Conservation (phyloP, 92 coral and sea anemone genomes). For the Blastomussa wellsi region DNA sequence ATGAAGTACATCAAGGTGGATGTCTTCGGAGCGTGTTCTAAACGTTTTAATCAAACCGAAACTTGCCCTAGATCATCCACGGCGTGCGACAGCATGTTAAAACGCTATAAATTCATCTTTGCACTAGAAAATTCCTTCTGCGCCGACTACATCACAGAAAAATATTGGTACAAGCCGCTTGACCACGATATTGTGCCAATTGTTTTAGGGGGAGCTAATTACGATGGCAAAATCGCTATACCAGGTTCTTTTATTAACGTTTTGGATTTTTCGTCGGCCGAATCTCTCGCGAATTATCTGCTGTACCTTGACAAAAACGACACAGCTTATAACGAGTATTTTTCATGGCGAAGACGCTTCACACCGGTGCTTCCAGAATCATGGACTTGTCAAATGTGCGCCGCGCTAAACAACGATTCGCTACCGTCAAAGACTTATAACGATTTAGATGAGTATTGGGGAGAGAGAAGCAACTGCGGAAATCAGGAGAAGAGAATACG, state of each 20-base stretch:
- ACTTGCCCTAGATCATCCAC: constrained; percentile 33
- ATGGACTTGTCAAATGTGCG: constrained; percentile 91
- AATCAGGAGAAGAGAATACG: constrained; percentile 37
- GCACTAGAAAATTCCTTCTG: constrained; percentile 86
- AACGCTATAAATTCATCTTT: constrained; percentile 75
- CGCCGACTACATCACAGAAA: constrained; percentile 85
- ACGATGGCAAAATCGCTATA: constrained; percentile 62
- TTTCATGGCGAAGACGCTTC: constrained; percentile 71
- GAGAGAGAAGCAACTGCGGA: constrained; percentile 43
- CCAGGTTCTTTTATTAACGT: constrained; percentile 93
- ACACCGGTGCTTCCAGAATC: constrained; percentile 59
- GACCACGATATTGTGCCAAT: constrained; percentile 71
- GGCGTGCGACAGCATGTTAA: constrained; percentile 45
- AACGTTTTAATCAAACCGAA: constrained; percentile 70
- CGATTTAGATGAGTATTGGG: constrained; percentile 50
- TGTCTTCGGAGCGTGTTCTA: constrained; percentile 74
- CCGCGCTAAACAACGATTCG: constrained; percentile 53
- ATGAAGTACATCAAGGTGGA: constrained; percentile 62
- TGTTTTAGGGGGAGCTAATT: constrained; percentile 81
- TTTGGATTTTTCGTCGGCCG: constrained; percentile 70
- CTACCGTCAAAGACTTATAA: constrained; percentile 40
- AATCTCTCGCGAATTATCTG: constrained; percentile 68
- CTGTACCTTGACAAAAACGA: constrained; percentile 66
- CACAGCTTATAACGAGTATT: constrained; percentile 85
- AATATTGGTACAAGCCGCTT: constrained; percentile 83